These are phyloP conservation scores for Lepidonotus clava DNA, from an alignment of 2,888 invertebrate genomes.

Conservation along the genomic window DNA sequence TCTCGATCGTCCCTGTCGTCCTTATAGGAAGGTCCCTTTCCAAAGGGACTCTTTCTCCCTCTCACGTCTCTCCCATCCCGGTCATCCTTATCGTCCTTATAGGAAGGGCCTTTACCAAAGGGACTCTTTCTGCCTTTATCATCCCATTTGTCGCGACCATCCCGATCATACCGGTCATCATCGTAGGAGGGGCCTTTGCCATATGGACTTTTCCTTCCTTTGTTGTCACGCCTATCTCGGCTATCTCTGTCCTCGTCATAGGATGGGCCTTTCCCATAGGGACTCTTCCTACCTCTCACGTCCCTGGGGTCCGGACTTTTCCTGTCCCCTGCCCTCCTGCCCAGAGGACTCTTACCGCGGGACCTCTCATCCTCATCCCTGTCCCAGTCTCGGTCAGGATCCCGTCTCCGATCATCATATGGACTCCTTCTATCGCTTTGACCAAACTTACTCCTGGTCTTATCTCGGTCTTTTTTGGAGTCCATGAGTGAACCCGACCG, in stretches of 20 bases:
- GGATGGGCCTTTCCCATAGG: no score
- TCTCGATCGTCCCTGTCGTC: not conserved
- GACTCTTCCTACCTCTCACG: not conserved
- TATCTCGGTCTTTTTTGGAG: not conserved
- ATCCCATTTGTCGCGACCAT: not conserved
- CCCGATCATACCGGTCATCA: not conserved
- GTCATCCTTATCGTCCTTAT: not conserved
- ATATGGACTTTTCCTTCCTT: constrained; percentile 13
- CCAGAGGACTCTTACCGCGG: not conserved
- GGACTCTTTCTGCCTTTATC: not conserved
- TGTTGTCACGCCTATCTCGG: not conserved
- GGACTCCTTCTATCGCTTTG: not conserved
- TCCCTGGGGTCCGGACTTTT: not conserved
- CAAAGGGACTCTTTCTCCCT: constrained; percentile 10
- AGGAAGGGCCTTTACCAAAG: not conserved
- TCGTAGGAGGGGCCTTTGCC: no score
- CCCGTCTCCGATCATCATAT: not conserved
- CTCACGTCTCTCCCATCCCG: not conserved
- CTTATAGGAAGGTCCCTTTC: not conserved
- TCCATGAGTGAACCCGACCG: not conserved
- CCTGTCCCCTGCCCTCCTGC: not conserved
- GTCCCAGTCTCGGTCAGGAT: not conserved
- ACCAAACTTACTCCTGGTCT: not conserved
- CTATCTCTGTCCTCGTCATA: no score
- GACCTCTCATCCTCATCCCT: not conserved